Evolutionary conservation across 1,140 invertebrate species (phyloP).

Genomic region (Temnothorax nylanderi): DNA sequence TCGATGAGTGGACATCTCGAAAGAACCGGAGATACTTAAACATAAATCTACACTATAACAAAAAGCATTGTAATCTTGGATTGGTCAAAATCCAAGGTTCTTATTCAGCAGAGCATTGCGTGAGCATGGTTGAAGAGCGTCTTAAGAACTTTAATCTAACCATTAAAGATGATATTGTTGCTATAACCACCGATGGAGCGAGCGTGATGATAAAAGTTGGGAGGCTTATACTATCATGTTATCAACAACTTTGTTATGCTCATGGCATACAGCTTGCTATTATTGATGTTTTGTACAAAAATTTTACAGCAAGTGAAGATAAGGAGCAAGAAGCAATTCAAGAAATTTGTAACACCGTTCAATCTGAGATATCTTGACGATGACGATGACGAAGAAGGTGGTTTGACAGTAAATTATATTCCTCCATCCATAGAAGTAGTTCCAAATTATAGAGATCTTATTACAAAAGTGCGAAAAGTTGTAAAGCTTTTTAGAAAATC

Average conservation of each 20-base stretch:
- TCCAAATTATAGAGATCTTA: constrained; percentile 25
- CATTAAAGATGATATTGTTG: constrained; percentile 53
- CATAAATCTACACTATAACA: constrained; percentile 68
- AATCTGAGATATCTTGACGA: constrained; percentile 37
- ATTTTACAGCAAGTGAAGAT: background rate
- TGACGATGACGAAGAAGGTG: constrained; percentile 4
- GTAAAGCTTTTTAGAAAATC: background rate
- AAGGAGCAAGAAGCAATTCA: background rate
- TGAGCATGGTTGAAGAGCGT: constrained; percentile 31
- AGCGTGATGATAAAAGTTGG: constrained; percentile 27
- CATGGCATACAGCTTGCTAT: constrained; percentile 28
- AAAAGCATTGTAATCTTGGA: constrained; percentile 68
- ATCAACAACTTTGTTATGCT: constrained; percentile 38
- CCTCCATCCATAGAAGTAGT: background rate
- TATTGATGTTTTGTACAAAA: constrained; percentile 27
- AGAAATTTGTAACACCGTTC: background rate
- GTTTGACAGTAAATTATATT: constrained; percentile 22
- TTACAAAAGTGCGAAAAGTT: constrained; percentile 54
- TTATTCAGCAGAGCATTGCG: constrained; percentile 65
- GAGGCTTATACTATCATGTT: constrained; percentile 19
- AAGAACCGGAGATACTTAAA: constrained; percentile 72
- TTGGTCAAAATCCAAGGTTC: constrained; percentile 69
- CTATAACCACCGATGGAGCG: constrained; percentile 51
- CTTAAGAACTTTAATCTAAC: constrained; percentile 36
- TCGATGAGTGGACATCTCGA: constrained; percentile 72